phyloP scores from a whole-genome alignment of 2,113 vertebrate genomes.

The Amia ocellicauda region DNA sequence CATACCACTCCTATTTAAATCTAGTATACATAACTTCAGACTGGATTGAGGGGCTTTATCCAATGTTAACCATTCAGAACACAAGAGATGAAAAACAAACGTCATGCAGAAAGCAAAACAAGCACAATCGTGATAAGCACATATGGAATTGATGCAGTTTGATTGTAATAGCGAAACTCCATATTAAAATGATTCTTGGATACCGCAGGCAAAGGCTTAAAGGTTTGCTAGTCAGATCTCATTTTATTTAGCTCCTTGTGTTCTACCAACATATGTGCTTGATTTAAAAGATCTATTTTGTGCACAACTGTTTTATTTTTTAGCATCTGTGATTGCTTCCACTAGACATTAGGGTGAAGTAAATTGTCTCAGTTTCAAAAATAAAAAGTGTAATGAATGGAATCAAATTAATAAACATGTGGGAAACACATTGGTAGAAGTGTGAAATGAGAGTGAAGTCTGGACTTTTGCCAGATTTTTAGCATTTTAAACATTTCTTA shows the following conservation, averaged over 20 bases:
- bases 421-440: no score
- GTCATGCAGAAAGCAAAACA: not conserved
- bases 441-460: no score
- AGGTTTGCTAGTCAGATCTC: conserved; percentile 3
- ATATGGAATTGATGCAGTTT: conserved; percentile 13
- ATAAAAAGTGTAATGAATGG: no score
- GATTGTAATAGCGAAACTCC: not conserved
- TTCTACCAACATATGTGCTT: conserved; percentile 4
- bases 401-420: no score
- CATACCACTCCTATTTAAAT: not conserved
- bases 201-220: not conserved
- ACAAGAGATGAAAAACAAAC: conserved; percentile 1
- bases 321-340: not conserved
- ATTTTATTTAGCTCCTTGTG: conserved; percentile 12
- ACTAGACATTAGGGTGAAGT: conserved; percentile 4
- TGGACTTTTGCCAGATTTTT: no score
- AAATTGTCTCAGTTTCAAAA: no score
- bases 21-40: not conserved
- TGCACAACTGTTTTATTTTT: not conserved
- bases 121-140: not conserved
- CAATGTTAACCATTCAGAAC: not conserved
- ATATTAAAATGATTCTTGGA: conserved; percentile 3
- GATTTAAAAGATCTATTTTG: not conserved
- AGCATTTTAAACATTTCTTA: no score
- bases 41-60: not conserved